phyloP scores from a whole-genome alignment of 2,888 invertebrate species.

The Clanis bilineata region DNA sequence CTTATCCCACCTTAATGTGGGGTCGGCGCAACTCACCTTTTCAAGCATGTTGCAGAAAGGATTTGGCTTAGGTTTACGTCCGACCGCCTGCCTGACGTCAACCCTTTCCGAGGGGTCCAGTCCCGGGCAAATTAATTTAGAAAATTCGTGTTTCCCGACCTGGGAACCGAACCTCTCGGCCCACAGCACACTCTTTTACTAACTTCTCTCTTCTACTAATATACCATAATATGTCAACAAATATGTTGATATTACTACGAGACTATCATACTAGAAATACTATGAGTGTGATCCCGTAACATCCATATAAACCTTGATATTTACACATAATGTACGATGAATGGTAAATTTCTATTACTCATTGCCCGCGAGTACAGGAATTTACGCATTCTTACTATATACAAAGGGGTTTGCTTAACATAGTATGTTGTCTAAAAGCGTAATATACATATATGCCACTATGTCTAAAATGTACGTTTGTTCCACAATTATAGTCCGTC shows the following conservation, averaged over 20 bases:
- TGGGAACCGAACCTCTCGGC: no score
- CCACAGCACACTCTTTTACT: no score
- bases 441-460: slow-evolving; percentile 9
- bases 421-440: slow-evolving; percentile 22
- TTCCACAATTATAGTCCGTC: slow-evolving; percentile 47
- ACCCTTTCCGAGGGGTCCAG: no score
- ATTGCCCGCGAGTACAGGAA: slow-evolving; percentile 76
- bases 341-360: slow-evolving; percentile 61
- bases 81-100: no score
- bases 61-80: no score
- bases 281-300: slow-evolving; percentile 13
- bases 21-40: no score
- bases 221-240: background rate
- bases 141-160: no score
- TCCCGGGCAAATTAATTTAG: no score
- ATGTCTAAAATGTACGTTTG: slow-evolving; percentile 20
- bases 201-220: no score
- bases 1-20: no score
- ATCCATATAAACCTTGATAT: background rate
- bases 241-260: background rate
- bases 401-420: slow-evolving; percentile 47
- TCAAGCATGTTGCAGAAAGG: no score
- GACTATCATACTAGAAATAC: background rate
- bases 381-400: slow-evolving; percentile 37
- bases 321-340: slow-evolving; percentile 20